Base-by-base conservation (phyloP, 2,113 vertebrate species). In the Brienomyrus brachyistius region DNA sequence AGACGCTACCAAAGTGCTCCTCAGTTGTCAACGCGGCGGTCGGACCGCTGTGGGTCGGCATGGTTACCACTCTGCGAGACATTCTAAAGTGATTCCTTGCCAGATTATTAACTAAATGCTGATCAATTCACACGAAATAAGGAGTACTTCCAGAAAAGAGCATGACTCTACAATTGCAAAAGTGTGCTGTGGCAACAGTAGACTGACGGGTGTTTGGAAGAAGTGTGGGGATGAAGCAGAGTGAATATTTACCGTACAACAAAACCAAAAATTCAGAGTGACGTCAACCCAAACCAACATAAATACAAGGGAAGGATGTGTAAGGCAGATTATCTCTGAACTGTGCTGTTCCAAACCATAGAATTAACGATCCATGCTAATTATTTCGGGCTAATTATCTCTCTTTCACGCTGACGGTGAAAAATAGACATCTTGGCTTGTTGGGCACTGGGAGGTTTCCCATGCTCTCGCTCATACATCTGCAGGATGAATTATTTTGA, bases 321-420 rank as follows among this genome's bases (percentile, higher is more conserved):
- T 70, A 77, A 48, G 83, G 88, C 7, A 50, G 48, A 70, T 50
- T 52, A 40, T 85, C 89, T 90, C 77, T 82, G 89, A 92, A 92
- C 90, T 35, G 51, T 35, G 56, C 70, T 84, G 89, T 70, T 85
- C 90, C 83, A 85, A 50, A 23, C 47, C 35, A 17, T 5, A 85
- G 83, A 27, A n/a, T 27, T 89, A 31, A 84, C 87, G 85, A 83
- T 91, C 89, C 90, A 91, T 94, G 92, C 94, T 95, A 96, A 96
- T 96, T 95, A 96, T 96, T 95, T 94, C 95, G 94, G 94, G 92
- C 95, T 96, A 95, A 95, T 96, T 96, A 96, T 94, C 94, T 93
- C 92, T 93, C 93, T 94, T 92, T 91, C 87, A 88, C 88, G 77
- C 31, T 89, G 48, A 89, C n/a, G 21, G 48, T 11, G 45, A 23